Conservation (phyloP, 2,797 vertebrate species). For the Esox masquinongy region DNA sequence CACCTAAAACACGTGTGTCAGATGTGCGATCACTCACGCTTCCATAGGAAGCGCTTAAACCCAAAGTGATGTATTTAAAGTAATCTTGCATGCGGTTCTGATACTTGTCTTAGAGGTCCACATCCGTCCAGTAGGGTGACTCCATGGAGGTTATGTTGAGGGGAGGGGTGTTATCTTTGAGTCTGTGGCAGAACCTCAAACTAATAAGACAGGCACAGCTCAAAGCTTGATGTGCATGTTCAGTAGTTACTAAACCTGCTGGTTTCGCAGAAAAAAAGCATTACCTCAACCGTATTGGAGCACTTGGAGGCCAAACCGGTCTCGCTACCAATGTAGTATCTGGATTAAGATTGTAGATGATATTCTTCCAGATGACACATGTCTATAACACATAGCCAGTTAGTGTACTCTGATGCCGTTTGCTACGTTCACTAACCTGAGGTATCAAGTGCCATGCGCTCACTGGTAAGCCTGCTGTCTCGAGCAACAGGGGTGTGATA, state of each 20-base stretch:
- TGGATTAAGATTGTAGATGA: conserved; percentile 10
- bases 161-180: conserved; percentile 44
- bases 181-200: conserved; percentile 98
- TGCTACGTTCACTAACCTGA: conserved; percentile 14
- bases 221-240: conserved; percentile 94
- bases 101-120: background rate
- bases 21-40: background rate
- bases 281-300: background rate
- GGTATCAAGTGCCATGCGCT: conserved; percentile 31
- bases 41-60: background rate
- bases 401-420: conserved; percentile 40
- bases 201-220: conserved; percentile 87
- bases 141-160: background rate
- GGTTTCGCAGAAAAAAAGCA: conserved; percentile 10
- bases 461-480: conserved; percentile 66
- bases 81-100: conserved; percentile 34
- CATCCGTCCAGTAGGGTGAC: conserved; percentile 1
- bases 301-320: background rate
- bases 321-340: background rate
- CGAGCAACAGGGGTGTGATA: conserved; percentile 72
- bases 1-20: conserved; percentile 9
- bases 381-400: conserved; percentile 24
- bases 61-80: background rate
- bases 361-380: conserved; percentile 6
- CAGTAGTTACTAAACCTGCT: conserved; percentile 31